Conservation (phyloP, 2,888 invertebrate genomes). For the Ophonus ardosiacus region DNA sequence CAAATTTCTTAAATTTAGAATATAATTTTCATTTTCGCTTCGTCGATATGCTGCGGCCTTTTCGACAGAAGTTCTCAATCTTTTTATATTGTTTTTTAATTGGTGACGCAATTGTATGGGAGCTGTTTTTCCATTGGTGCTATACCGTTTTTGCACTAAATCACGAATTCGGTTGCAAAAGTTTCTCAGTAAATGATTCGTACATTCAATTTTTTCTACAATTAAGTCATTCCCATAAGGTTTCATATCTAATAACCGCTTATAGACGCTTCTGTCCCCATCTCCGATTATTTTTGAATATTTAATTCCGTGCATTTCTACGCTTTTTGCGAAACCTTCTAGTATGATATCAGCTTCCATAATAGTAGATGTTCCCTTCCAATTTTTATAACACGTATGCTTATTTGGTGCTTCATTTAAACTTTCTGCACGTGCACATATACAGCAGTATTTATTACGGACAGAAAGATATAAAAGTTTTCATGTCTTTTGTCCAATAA, state of each 20-base stretch:
- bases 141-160: background rate
- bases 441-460: slow-evolving; percentile 29
- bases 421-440: background rate
- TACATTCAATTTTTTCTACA: slow-evolving; percentile 9
- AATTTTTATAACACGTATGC: slow-evolving; percentile 43
- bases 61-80: too few relatives aligned
- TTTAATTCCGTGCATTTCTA: background rate
- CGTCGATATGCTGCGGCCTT: too few relatives aligned
- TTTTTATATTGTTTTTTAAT: background rate
- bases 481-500: background rate
- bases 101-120: background rate
- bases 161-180: background rate
- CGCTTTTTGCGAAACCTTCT: slow-evolving; percentile 2
- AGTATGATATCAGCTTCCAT: slow-evolving; percentile 36
- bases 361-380: background rate
- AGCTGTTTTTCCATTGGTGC: background rate
- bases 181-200: background rate
- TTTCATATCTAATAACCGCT: background rate
- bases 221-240: slow-evolving; percentile 4
- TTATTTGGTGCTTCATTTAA: background rate
- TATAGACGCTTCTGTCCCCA: slow-evolving; percentile 13
- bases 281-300: slow-evolving; percentile 7
- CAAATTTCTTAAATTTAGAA: background rate
- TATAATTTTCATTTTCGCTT: background rate
- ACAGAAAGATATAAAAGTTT: too few relatives aligned